These are phyloP conservation scores for Dolichomitus sp. DNA, from an alignment of 2,888 invertebrate genomes.

Conservation along the genomic window DNA sequence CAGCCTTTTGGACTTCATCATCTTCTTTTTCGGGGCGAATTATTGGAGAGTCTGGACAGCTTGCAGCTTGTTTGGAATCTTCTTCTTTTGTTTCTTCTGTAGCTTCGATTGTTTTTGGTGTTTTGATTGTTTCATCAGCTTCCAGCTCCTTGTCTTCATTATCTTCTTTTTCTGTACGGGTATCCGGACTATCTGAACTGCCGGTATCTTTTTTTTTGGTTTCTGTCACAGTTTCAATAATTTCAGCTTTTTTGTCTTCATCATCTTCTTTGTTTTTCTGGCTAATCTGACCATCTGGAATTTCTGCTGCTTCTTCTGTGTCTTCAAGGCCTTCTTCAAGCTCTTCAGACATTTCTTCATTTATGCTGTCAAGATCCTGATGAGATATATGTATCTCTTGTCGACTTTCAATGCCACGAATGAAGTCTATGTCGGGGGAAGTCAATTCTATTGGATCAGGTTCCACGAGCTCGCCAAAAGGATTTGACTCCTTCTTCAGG, in stretches of 20 bases:
- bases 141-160: slow-evolving; percentile 49
- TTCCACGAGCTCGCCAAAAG: slow-evolving; percentile 75
- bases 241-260: background rate
- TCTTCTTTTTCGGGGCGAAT: slow-evolving; percentile 37
- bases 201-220: background rate
- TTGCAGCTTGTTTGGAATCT: slow-evolving; percentile 57
- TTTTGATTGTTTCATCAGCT: background rate
- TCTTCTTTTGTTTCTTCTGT: slow-evolving; percentile 48
- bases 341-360: slow-evolving; percentile 76
- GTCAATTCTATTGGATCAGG: slow-evolving; percentile 50
- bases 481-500: slow-evolving; percentile 49
- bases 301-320: slow-evolving; percentile 53
- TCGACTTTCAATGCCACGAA: slow-evolving; percentile 67
- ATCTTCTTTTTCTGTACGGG: slow-evolving; percentile 62
- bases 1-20: slow-evolving; percentile 10
- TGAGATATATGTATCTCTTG: slow-evolving; percentile 72
- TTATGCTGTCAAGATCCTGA: slow-evolving; percentile 79
- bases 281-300: slow-evolving; percentile 12
- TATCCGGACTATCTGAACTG: background rate
- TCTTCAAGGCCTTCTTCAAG: slow-evolving; percentile 71
- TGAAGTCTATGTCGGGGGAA: slow-evolving; percentile 70
- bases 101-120: background rate
- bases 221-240: slow-evolving; percentile 37
- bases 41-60: slow-evolving; percentile 27
- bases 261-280: slow-evolving; percentile 46